These are phyloP conservation scores for Scaptodrosophila lebanonensis DNA, from an alignment of 1,140 invertebrate species.

Conservation along the genomic window DNA sequence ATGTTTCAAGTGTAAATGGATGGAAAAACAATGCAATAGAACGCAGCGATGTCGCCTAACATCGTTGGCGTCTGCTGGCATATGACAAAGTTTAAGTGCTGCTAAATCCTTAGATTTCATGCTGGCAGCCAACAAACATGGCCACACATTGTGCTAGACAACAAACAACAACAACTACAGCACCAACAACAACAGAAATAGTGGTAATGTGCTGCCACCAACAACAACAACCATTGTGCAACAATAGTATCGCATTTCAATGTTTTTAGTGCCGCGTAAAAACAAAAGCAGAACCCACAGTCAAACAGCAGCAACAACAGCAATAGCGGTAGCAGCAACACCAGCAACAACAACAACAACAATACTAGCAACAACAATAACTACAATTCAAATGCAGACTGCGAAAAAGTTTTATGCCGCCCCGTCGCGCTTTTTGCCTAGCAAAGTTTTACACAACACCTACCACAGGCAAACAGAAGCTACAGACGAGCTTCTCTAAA, in stretches of 20 bases:
- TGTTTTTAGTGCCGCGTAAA: constrained; percentile 72
- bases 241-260: constrained; percentile 71
- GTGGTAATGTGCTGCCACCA: constrained; percentile 53
- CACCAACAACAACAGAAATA: constrained; percentile 36
- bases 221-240: constrained; percentile 49
- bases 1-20: constrained; percentile 48
- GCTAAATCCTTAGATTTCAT: constrained; percentile 74
- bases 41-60: constrained; percentile 37
- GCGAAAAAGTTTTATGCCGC: constrained; percentile 63
- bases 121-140: constrained; percentile 67
- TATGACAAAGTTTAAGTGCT: constrained; percentile 75
- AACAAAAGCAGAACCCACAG: constrained; percentile 71
- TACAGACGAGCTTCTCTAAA: too few relatives aligned
- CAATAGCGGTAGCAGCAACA: constrained; percentile 21
- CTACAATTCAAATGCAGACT: too few relatives aligned
- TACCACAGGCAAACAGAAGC: too few relatives aligned
- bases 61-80: constrained; percentile 19
- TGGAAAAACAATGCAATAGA: constrained; percentile 34
- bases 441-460: too few relatives aligned
- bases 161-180: constrained; percentile 23
- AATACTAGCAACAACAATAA: constrained; percentile 31
- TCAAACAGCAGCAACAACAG: constrained; percentile 59
- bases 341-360: constrained; percentile 14
- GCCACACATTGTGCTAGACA: constrained; percentile 72
- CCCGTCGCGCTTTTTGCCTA: not conserved